Percentiles rank a stretch among this genome's conserved stretches.
Evolutionary conservation across 2,888 invertebrate species (phyloP).

Genomic region (Archaeoteleia sp.): DNA sequence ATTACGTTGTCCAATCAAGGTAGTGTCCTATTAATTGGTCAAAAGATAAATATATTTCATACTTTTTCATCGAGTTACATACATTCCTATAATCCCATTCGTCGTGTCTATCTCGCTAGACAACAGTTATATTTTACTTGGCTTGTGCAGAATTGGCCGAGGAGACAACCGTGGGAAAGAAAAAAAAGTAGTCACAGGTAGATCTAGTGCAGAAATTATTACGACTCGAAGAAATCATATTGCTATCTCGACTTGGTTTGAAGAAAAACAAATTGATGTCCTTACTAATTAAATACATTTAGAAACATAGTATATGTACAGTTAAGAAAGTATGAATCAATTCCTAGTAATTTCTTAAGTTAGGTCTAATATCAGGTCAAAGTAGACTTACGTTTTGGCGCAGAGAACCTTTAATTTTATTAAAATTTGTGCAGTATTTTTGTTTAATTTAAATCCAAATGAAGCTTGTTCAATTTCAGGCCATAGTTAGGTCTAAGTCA

Average conservation of each 20-base stretch:
- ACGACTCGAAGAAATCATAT: slow-evolving; percentile 27
- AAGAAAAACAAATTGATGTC: slow-evolving; percentile 42
- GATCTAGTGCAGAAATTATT: slow-evolving; percentile 42
- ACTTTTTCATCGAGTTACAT: slow-evolving; percentile 32
- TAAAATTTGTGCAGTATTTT: slow-evolving; percentile 16
- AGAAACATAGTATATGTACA: too few species aligned
- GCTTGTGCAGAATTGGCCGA: slow-evolving; percentile 44
- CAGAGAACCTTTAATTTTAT: too few species aligned
- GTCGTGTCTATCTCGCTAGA: slow-evolving; percentile 27
- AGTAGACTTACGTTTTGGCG: too few species aligned
- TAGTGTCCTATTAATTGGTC: slow-evolving; percentile 37
- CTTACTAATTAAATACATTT: slow-evolving; percentile 31
- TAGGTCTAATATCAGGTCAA: too few species aligned
- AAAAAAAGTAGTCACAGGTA: slow-evolving; percentile 50
- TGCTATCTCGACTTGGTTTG: slow-evolving; percentile 23
- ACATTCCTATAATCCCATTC: slow-evolving; percentile 43
- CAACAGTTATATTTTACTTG: slow-evolving; percentile 49
- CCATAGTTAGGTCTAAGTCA: neutral
- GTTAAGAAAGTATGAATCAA: too few species aligned
- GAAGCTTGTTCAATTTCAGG: neutral
- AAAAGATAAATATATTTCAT: slow-evolving; percentile 32
- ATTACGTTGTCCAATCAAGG: slow-evolving; percentile 13
- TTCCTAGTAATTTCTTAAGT: too few species aligned
- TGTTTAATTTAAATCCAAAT: neutral
- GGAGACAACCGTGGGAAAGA: slow-evolving; percentile 51